These are phyloP conservation scores for Chionis minor DNA, from an alignment of 2,113 vertebrate genomes.

Conservation along the genomic window DNA sequence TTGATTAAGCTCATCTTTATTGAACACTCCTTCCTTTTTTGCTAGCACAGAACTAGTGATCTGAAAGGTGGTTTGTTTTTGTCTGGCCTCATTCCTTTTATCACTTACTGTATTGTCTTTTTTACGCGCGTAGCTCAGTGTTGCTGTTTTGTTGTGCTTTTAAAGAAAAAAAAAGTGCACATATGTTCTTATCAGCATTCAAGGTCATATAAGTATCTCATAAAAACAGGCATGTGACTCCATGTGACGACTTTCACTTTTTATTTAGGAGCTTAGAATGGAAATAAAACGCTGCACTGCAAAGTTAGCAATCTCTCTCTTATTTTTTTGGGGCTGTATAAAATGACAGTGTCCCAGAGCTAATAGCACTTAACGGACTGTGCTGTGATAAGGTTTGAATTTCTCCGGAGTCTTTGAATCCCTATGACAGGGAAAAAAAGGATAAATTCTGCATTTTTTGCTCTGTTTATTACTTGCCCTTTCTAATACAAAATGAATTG, in stretches of 20 bases:
- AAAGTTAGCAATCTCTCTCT: too few species aligned
- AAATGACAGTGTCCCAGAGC: background rate
- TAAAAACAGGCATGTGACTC: background rate
- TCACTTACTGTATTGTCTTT: background rate
- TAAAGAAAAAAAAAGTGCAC: background rate
- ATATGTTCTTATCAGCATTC: background rate
- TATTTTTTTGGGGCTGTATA: background rate
- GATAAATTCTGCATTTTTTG: background rate
- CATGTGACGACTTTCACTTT: background rate
- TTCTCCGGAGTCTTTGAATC: background rate
- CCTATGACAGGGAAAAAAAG: background rate
- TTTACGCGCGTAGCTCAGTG: background rate
- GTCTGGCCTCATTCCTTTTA: background rate
- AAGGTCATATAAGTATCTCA: background rate
- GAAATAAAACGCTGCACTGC: background rate
- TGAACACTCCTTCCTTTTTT: background rate
- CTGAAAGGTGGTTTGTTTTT: background rate
- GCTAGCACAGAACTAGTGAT: background rate
- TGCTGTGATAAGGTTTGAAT: background rate
- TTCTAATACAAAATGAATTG: background rate
- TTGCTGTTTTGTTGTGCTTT: background rate
- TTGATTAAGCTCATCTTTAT: background rate
- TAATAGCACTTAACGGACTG: fast-evolving
- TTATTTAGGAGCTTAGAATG: background rate
- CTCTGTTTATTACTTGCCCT: background rate